Evolutionary conservation across 2,113 vertebrate species (phyloP), one percentile per base, ranked within the genome.

Genomic region (Passer montanus): DNA sequence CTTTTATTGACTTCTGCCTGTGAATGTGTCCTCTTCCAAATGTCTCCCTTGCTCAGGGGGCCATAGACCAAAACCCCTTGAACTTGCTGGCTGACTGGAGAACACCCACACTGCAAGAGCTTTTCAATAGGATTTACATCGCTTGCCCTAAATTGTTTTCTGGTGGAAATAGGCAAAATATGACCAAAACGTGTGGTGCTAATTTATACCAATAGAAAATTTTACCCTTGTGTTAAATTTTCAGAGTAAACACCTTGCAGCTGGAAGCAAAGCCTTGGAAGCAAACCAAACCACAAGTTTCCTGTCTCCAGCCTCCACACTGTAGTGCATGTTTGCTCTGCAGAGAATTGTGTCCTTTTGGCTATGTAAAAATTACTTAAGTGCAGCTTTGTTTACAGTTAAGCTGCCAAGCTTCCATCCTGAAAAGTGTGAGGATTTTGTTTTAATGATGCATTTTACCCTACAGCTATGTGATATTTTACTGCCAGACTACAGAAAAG

Each of bases 271-370:
- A 60, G 76, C 43, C 49, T 91, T 97, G 95, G 93, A 96, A 96
- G 84, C 84, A 95, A 96, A 97, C 96, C 95, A 95, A 94, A 66
- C 95, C 95, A 94, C 93, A 87, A 89, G 89, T 96, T 95, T 94
- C 85, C 91, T 93, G 90, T 90, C 93, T 97, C 87, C 79, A 96
- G 59, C 62, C 89, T 83, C 95, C 58, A 87, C 1, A 1, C 91
- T 91, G 75, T 64, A 86, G 6, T 67, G 50, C 60, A 14, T 92
- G 81, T 80, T 94, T 94, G 96, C 78, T 94, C 77, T 89, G 84
- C 41, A 78, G 81, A 91, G 86, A 92, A 84, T 97, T 95, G 83
- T 96, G 85, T 97, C 96, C 96, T 97, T 97, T 96, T 89, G 87
- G 84, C 91, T 96, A 43, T 84, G 91, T 87, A 94, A 92, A 96